Base-by-base conservation (phyloP, 2,797 vertebrate species). In the Sarcoramphus papa region DNA sequence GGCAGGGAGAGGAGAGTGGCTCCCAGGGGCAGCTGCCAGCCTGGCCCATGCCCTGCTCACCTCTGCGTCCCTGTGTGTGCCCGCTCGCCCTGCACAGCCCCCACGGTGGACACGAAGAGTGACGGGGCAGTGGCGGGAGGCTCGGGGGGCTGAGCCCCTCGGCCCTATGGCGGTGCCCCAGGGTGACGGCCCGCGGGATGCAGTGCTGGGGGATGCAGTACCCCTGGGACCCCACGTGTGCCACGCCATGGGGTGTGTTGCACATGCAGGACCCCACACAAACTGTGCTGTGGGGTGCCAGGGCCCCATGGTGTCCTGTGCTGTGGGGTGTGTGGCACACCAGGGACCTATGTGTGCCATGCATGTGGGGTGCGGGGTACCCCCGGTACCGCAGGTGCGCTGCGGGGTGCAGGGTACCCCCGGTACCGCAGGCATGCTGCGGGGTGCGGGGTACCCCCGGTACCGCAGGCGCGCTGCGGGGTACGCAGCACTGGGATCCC, bases 31-130 rank as follows among this genome's bases (percentile, higher is more conserved):
- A 25, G 24, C 28, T 33, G 43, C 45, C 13, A 14, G 48, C 77
- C 53, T 21, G 53, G 19, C n/a, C 62, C 7, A 4, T 20, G 41
- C 18, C 22, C 48, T 7, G 14, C 41, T 62, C 40, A 7, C 3
- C 0, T 4, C 62, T 2, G 40, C 2, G 12, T 37, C 54, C 54
- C 57, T 10, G 31, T 4, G 1, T 16, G 43, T 4, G 15, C 43
- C 31, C 7, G 2, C 47, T 56, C 4, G 2, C n/a, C 86, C 27
- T 4, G 15, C 59, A 12, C 31, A 51, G 31, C 31, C 20, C 57
- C 47, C 30, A 18, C 4, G 8, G 41, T 5, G 48, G 41, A 23
- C 50, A 9, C 12, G 5, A 41, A 48, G 47, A 21, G n/a, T 4
- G 23, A 12, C 7, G 47, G 53, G 43, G 23, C 21, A 31, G 43